Conservation (phyloP, 2,797 vertebrate genomes). For the Cyprinodon diabolis region DNA sequence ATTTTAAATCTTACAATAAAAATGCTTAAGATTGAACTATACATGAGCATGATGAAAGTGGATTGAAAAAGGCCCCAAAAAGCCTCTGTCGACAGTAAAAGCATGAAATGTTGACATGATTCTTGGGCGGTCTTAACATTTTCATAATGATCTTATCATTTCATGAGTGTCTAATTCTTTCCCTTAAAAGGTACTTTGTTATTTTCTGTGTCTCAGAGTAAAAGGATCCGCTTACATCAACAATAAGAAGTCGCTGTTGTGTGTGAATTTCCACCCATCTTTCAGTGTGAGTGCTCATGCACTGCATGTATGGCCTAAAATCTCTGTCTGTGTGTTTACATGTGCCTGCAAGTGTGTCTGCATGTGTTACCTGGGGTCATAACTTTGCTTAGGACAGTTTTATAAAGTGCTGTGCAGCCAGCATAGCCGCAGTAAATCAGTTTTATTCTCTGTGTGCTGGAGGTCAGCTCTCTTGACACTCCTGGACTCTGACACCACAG, state of each 20-base stretch:
- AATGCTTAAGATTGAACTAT: not conserved
- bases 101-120: slow-evolving; percentile 18
- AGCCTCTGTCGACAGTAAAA: slow-evolving; percentile 11
- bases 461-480: slow-evolving; percentile 80
- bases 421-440: slow-evolving; percentile 76
- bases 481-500: slow-evolving; percentile 69
- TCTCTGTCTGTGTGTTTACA: slow-evolving; percentile 32
- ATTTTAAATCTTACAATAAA: not conserved
- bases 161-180: slow-evolving; percentile 42
- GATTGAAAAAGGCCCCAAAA: slow-evolving; percentile 9
- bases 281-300: slow-evolving; percentile 20
- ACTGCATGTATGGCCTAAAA: slow-evolving; percentile 15
- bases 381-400: slow-evolving; percentile 79
- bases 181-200: slow-evolving; percentile 58
- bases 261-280: slow-evolving; percentile 39
- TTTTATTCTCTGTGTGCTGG: slow-evolving; percentile 80
- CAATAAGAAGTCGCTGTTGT: slow-evolving; percentile 11
- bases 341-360: slow-evolving; percentile 47
- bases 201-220: slow-evolving; percentile 41
- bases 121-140: slow-evolving; percentile 27
- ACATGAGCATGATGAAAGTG: not conserved
- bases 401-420: slow-evolving; percentile 77
- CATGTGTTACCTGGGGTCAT: slow-evolving; percentile 66
- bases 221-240: slow-evolving; percentile 21
- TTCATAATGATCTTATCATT: slow-evolving; percentile 44